Base-by-base conservation (phyloP, 2,888 invertebrate genomes). In the Drosophila putrida region DNA sequence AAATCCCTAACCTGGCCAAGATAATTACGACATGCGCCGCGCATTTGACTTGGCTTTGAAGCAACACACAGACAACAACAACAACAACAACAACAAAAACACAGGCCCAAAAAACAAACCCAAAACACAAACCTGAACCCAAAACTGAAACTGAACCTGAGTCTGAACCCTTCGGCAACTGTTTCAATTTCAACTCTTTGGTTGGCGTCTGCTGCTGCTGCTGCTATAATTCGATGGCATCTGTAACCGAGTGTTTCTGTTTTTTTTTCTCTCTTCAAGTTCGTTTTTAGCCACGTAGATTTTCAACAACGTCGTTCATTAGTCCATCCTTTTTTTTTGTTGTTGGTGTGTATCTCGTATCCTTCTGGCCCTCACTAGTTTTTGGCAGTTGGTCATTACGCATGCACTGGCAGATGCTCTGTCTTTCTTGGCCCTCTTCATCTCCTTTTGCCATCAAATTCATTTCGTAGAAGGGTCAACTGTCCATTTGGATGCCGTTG, bases 351-450 rank as follows among this genome's bases (percentile, higher is more conserved):
- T 27, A 10, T 36, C 39, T 31, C 55, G 10, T 10, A 9, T 31
- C n/a, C 46, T 66, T 59, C 65, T 50, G 66, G 70, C 78, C 80
- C 82, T 72, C 64, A 78, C 82, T 41, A 53, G 38, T 78, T 78
- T 83, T 86, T 85, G 88, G 90, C 90, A 90, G 90, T 90, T 90
- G 90, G 88, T 82, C 88, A 89, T 89, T 90, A 89, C 82, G 85
- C 85, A 89, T 88, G 88, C 86, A 88, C 83, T 78, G 84, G 90
- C 90, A 90, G 90, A 90, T 90, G 90, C 90, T 89, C 86, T 62
- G 68, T 55, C 41, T 65, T 70, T 49, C 39, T 75, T 43, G 13
- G n/a, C 27, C 57, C 2, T 20, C 54, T 63, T 62, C 36, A 38
- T 47, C 38, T 46, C 36, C 41, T 38, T 38, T 72, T 60, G 74